These are phyloP conservation scores for Oreochromis mossambicus DNA, from an alignment of 2,797 vertebrate genomes.

Conservation along the genomic window DNA sequence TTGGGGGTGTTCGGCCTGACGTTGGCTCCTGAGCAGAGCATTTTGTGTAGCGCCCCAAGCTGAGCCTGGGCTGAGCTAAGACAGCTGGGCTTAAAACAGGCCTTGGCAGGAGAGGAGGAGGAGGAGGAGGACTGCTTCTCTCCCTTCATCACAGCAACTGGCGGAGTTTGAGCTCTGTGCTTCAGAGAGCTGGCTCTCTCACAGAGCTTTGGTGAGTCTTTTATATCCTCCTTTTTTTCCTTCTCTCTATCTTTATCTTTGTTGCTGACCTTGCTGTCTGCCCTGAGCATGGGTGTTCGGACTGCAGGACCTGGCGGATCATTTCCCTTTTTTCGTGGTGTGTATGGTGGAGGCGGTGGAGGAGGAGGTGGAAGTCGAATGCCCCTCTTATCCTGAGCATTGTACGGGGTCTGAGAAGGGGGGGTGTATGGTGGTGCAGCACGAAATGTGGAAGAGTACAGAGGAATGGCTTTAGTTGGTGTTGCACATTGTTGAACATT, in stretches of 20 bases:
- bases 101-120: constrained; percentile 69
- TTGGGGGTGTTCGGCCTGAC: constrained; percentile 61
- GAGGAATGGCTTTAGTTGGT: constrained; percentile 69
- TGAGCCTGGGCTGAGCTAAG: constrained; percentile 74
- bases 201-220: constrained; percentile 57
- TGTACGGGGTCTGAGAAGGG: constrained; percentile 70
- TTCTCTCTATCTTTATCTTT: constrained; percentile 59
- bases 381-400: constrained; percentile 77
- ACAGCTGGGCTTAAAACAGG: constrained; percentile 74
- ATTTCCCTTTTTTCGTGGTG: constrained; percentile 74
- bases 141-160: constrained; percentile 65
- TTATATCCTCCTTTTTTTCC: constrained; percentile 51
- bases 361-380: constrained; percentile 77
- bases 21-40: constrained; percentile 74
- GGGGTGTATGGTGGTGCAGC: constrained; percentile 72
- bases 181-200: constrained; percentile 67
- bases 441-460: constrained; percentile 73
- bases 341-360: constrained; percentile 78
- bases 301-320: constrained; percentile 30
- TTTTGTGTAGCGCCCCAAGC: constrained; percentile 74
- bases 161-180: constrained; percentile 68
- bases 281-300: constrained; percentile 55
- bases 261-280: constrained; percentile 58
- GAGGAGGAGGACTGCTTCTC: constrained; percentile 56
- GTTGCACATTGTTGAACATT: constrained; percentile 48